Evolutionary conservation across 2,797 vertebrate species (phyloP).

Genomic region (Poecile montanus): DNA sequence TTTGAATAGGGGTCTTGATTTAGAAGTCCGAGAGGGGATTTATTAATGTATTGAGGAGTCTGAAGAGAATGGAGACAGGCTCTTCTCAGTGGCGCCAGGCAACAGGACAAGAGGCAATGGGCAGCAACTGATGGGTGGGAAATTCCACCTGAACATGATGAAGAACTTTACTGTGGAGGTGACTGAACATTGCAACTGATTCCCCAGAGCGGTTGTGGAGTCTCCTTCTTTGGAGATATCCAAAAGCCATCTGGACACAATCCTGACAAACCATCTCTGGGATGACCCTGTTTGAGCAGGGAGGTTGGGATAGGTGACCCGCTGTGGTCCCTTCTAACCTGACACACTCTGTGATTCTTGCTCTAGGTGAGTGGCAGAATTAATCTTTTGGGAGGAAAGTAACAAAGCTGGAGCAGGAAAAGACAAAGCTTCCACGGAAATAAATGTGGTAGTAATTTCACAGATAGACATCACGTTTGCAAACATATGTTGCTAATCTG

Average conservation of each 20-base stretch:
- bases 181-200: background rate
- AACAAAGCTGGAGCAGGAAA: background rate
- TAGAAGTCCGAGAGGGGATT: background rate
- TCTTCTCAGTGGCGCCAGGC: background rate
- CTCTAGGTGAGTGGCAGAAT: background rate
- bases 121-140: no score
- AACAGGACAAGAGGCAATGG: background rate
- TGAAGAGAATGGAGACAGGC: background rate
- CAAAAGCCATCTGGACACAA: background rate
- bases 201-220: no score
- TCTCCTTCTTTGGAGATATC: background rate
- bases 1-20: accelerated
- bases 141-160: background rate
- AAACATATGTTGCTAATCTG: background rate
- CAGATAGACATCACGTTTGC: background rate
- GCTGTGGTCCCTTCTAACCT: background rate
- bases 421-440: background rate
- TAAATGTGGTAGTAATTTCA: accelerated
- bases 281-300: background rate
- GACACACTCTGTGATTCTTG: background rate
- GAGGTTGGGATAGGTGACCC: background rate
- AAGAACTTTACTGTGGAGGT: background rate
- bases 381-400: background rate
- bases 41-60: background rate
- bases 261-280: background rate